Conservation (phyloP, 2,113 vertebrate species). For the human region GRCh38 chr1:156639501-156640000, state of each 20-base stretch:
- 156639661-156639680: not conserved
- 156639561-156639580: not conserved
- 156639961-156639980: not conserved
- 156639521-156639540: not conserved
- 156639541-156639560: not conserved
- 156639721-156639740: not conserved
- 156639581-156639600: not conserved
- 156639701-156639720: not conserved
- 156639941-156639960: not conserved
- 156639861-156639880: not conserved
- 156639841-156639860: not conserved
- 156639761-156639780: slow-evolving; percentile 4
- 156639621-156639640: not conserved
- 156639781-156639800: slow-evolving; percentile 19
- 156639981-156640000: not conserved
- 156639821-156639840: not conserved
- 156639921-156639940: not conserved
- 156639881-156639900: not conserved
- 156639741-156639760: not conserved
- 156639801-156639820: not conserved
- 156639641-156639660: not conserved
- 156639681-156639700: not conserved
- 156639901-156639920: not conserved
- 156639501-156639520: not conserved
- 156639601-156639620: not conserved